phyloP scores from a whole-genome alignment of 2,797 vertebrate genomes.

The Masticophis lateralis region DNA sequence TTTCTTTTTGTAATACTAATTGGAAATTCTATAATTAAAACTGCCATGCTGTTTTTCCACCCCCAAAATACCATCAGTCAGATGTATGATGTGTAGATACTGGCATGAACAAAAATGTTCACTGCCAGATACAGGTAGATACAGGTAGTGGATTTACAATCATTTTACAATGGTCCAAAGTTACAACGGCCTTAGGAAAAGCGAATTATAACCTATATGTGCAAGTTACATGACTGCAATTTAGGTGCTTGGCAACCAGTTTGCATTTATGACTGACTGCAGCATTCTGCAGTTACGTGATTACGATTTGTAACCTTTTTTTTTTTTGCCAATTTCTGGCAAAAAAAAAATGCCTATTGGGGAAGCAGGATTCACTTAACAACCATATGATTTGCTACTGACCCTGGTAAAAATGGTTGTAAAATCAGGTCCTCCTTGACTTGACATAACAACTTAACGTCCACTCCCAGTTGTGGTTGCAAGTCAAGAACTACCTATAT shows the following conservation, averaged over 20 bases:
- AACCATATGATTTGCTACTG: not conserved
- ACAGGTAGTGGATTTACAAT: not conserved
- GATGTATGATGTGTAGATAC: fast-evolving
- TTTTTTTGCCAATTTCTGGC: not conserved
- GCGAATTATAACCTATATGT: not conserved
- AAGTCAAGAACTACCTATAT: not conserved
- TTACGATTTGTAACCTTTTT: not conserved
- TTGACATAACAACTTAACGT: not conserved
- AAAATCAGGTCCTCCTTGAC: not conserved
- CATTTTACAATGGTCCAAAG: not conserved
- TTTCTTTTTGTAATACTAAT: constrained; percentile 14
- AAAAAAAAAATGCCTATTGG: not conserved
- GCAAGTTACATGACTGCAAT: not conserved
- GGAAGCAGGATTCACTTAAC: not conserved
- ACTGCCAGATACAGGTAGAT: constrained; percentile 16
- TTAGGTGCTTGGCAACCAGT: not conserved
- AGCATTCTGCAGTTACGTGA: not conserved
- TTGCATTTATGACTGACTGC: not conserved
- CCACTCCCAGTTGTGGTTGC: not conserved
- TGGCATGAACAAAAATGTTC: not conserved
- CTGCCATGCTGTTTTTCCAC: constrained; percentile 8
- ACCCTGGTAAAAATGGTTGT: not conserved
- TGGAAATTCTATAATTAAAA: constrained; percentile 19
- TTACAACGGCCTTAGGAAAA: not conserved
- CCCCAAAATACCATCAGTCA: not conserved